A percentile compares a stretch with the other conserved stretches of the same genome.
Conservation (phyloP, 2,113 vertebrate species). For the Prunella himalayana region DNA sequence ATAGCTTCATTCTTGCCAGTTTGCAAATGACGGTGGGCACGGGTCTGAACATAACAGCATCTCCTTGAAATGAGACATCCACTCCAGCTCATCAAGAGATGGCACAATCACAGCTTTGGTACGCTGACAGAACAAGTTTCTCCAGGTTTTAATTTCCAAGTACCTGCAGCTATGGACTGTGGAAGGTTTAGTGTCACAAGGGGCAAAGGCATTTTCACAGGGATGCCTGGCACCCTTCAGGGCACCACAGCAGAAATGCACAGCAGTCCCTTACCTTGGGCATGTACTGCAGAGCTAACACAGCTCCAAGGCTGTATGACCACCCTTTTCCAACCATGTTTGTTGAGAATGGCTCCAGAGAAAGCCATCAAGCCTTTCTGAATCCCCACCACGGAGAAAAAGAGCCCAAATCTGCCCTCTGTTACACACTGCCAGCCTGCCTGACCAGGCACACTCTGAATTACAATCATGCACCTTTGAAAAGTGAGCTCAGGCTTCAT, state of each 20-base stretch:
- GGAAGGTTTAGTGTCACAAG: background rate
- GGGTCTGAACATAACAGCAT: background rate
- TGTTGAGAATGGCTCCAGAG: background rate
- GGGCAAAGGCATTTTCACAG: background rate
- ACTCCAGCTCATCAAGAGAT: background rate
- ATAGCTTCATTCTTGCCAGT: background rate
- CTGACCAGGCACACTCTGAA: background rate
- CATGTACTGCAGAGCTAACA: background rate
- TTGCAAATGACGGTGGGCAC: background rate
- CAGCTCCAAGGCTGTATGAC: background rate
- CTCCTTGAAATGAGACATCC: background rate
- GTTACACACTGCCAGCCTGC: background rate
- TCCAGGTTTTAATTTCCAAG: background rate
- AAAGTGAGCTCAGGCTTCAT: background rate
- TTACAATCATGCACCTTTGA: rapidly evolving
- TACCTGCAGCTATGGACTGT: background rate
- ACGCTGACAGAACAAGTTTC: background rate
- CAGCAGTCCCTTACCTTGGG: background rate
- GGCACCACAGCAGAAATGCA: background rate
- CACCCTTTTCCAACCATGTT: background rate
- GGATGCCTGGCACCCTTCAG: rapidly evolving
- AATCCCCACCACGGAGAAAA: background rate
- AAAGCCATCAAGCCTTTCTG: background rate
- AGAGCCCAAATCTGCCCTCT: background rate
- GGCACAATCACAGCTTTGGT: background rate